Conservation (phyloP, 2,888 invertebrate genomes). For the Lithodes maja region DNA sequence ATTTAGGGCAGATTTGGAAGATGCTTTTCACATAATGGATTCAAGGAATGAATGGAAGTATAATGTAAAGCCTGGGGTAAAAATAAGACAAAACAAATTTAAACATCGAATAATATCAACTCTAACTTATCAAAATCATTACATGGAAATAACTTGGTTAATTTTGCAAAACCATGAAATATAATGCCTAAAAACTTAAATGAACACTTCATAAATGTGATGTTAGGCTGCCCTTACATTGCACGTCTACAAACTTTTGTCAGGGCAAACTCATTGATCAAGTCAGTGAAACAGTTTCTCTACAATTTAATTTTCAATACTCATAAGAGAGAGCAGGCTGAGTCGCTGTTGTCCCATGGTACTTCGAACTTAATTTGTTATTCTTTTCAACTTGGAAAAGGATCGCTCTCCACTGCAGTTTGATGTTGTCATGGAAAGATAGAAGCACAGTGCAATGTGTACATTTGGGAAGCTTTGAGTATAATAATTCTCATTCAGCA, state of each 20-base stretch:
- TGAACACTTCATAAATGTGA: conserved; percentile 10
- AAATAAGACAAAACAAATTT: too few relatives aligned
- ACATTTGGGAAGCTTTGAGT: conserved; percentile 31
- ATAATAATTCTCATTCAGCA: conserved; percentile 14
- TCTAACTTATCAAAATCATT: background rate
- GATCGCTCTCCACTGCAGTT: conserved; percentile 42
- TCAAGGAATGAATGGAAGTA: too few relatives aligned
- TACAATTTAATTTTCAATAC: conserved; percentile 14
- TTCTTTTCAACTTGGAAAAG: conserved; percentile 32
- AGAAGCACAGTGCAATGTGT: conserved; percentile 20
- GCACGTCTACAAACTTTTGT: background rate
- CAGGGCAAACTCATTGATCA: conserved; percentile 11
- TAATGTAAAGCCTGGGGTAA: too few relatives aligned
- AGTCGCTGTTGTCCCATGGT: conserved; percentile 15
- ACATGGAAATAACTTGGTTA: background rate
- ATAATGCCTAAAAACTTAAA: background rate
- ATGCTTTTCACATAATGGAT: too few relatives aligned
- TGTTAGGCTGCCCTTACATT: conserved; percentile 2
- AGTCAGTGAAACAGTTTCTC: background rate
- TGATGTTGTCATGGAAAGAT: conserved; percentile 7
- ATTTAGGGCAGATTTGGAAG: too few relatives aligned
- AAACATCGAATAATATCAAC: too few relatives aligned
- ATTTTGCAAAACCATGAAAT: background rate
- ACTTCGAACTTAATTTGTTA: conserved; percentile 13
- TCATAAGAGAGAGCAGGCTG: conserved; percentile 11